Conservation (phyloP, 2,113 vertebrate genomes). For the Hydrochoerus hydrochaeris region DNA sequence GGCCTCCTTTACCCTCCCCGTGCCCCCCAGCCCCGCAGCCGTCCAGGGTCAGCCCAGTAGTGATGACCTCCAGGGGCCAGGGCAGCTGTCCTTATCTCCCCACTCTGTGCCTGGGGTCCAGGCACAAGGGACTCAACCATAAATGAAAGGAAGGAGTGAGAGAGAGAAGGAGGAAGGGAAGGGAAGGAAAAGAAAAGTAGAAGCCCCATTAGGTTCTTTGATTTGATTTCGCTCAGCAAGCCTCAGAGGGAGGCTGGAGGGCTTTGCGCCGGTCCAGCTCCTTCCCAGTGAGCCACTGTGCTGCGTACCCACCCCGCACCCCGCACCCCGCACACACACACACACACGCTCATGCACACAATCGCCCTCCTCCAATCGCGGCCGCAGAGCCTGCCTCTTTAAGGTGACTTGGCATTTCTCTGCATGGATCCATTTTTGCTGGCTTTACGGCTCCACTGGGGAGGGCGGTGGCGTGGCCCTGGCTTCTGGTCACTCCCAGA, state of each 20-base stretch:
- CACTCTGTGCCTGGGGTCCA: neutral
- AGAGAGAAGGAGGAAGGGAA: too few relatives aligned
- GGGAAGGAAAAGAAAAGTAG: neutral
- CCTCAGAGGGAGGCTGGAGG: neutral
- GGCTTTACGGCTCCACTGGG: neutral
- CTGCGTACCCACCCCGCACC: neutral
- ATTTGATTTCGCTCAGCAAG: neutral
- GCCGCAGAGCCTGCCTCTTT: slow-evolving; percentile 74
- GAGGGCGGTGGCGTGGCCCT: neutral
- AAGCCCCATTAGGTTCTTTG: neutral
- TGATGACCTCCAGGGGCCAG: rapidly evolving
- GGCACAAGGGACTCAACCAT: neutral
- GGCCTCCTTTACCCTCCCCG: neutral
- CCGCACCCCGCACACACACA: too few relatives aligned
- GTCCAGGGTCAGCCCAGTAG: neutral
- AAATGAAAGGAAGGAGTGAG: neutral
- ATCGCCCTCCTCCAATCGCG: neutral
- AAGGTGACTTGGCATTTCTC: slow-evolving; percentile 80
- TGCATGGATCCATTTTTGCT: slow-evolving; percentile 69
- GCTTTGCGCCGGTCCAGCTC: neutral
- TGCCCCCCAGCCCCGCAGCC: rapidly evolving
- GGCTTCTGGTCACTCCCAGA: neutral
- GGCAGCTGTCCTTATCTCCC: rapidly evolving
- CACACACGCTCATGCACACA: neutral
- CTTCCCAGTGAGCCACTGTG: neutral